Evolutionary conservation across 2,888 invertebrate species (phyloP).

Genomic region (Dichetophora obliterata): DNA sequence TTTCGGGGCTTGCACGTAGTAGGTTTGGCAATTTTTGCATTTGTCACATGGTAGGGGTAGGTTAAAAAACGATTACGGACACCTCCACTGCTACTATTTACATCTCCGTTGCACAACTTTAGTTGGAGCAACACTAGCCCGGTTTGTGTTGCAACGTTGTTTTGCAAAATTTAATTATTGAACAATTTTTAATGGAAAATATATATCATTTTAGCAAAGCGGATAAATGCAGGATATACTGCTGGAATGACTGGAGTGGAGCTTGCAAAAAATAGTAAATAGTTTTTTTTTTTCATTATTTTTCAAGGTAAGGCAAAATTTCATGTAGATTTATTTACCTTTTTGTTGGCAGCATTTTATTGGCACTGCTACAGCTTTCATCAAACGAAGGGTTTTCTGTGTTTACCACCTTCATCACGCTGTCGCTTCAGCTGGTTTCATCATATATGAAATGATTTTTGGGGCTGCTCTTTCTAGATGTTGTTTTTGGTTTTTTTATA

Average conservation of each 20-base stretch:
- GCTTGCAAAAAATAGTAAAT: neutral
- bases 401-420: neutral
- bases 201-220: slow-evolving; percentile 52
- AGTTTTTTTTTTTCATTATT: neutral
- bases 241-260: neutral
- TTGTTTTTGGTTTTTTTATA: slow-evolving; percentile 31
- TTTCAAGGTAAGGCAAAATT: slow-evolving; percentile 37
- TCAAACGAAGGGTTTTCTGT: slow-evolving; percentile 35
- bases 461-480: slow-evolving; percentile 28
- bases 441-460: slow-evolving; percentile 15
- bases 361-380: slow-evolving; percentile 10
- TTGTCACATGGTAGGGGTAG: neutral
- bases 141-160: neutral
- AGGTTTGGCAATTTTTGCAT: neutral
- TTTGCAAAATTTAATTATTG: slow-evolving; percentile 57
- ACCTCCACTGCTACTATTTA: neutral
- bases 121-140: slow-evolving; percentile 12
- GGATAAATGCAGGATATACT: slow-evolving; percentile 19
- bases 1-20: slow-evolving; percentile 3
- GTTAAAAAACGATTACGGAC: neutral
- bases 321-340: slow-evolving; percentile 58
- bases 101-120: neutral
- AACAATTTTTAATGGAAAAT: slow-evolving; percentile 62
- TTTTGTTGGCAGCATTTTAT: neutral
- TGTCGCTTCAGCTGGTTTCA: slow-evolving; percentile 46